These are phyloP conservation scores for Trachemys scripta DNA, from an alignment of 2,113 vertebrate species.

Conservation along the genomic window DNA sequence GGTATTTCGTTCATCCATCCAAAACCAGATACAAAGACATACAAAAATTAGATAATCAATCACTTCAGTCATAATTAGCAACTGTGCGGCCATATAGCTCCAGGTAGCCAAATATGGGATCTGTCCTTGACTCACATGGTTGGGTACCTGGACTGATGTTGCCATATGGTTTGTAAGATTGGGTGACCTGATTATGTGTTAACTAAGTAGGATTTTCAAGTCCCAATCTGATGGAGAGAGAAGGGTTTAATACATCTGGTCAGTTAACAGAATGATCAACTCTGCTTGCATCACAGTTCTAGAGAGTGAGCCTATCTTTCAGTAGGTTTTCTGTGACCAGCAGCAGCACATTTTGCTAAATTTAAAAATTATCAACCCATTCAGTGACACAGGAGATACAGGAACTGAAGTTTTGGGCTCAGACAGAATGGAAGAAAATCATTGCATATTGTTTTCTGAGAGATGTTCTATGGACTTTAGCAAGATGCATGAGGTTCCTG, in stretches of 20 bases:
- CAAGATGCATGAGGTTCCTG: not conserved
- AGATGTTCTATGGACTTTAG: not conserved
- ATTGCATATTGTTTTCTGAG: not conserved
- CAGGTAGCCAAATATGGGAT: not conserved
- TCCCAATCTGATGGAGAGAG: not conserved
- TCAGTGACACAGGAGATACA: not conserved
- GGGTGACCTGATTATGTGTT: not conserved
- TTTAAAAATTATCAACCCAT: not conserved
- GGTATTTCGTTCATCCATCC: not conserved
- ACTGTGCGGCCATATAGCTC: not conserved
- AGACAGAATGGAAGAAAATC: not conserved
- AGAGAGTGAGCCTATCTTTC: not conserved
- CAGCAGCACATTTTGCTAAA: not conserved
- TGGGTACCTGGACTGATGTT: not conserved
- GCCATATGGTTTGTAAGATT: not conserved
- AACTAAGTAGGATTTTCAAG: not conserved
- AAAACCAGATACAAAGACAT: not conserved
- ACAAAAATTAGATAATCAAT: not conserved
- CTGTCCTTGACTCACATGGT: not conserved
- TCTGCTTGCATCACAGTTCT: not conserved
- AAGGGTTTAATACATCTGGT: not conserved
- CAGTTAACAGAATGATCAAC: not conserved
- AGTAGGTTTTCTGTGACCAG: not conserved
- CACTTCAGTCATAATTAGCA: not conserved
- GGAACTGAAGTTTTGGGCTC: not conserved